Base-by-base conservation (phyloP, 2,113 vertebrate species). In the Bos taurus region DNA sequence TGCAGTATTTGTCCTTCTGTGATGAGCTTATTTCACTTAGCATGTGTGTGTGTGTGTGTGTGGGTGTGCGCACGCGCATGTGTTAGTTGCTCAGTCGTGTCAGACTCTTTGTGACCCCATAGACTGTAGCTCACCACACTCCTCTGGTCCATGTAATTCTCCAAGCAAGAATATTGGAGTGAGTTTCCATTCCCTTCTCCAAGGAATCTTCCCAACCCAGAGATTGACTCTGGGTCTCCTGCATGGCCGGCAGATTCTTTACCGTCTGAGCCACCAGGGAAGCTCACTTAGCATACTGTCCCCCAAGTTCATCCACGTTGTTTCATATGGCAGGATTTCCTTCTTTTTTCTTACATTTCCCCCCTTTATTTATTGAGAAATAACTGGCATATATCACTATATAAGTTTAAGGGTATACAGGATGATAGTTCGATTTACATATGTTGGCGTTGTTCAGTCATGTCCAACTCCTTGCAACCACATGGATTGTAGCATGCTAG, bases 61-160 rank as follows among this genome's bases (percentile, higher is more conserved):
- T 36, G 36, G 36, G 36, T 1, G 3, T 8, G 16, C 17, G 33
- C 19, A 16, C 8, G 19, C 2, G 54, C 6, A 7, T n/a, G 6
- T 8, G 7, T 17, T 67, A 67, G 33, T 67, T 1, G 4, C 64
- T 19, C 33, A 19, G 17, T 67, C 4, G 0, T 36, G 64, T 67
- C 64, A 36, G 33, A 19, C 33, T 67, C 64, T 62, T 62, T 21
- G 33, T 36, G 64, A 21, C 33, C 7, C 33, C 33, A 36, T 36
- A n/a, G 33, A 67, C 8, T 67, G 33, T 36, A 67, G 64, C 17
- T 36, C 33, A 67, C 8, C 33, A 36, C 33, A 36, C 33, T n/a
- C 33, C 17, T 67, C 17, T 36, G 19, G 64, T 36, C 33, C 33
- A 21, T 67, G 64, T 36, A 67, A 19, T n/a, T 67, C 16, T 36